Base-by-base conservation (phyloP, 1,140 invertebrate genomes). In the Lasaia peninsularis region DNA sequence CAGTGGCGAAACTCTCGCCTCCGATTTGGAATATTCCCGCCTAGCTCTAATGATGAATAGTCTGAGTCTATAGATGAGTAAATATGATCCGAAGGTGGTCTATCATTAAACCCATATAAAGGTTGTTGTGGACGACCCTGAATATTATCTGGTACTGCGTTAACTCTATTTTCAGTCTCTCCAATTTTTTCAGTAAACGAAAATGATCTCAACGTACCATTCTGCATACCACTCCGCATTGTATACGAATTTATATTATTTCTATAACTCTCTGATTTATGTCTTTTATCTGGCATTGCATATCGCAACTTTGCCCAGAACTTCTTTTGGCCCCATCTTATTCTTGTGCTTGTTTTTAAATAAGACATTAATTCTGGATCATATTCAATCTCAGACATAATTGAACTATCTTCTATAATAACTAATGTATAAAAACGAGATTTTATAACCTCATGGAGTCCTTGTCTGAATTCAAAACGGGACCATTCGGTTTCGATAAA, bases 231-330 rank as follows among this genome's bases (percentile, higher is more conserved):
- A 80, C 88, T 93, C 73, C 92, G 91, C 75, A 93, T 90, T 14
- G 93, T 94, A 78, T 94, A 95, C 35, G 94, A 94, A 80, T 94
- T 95, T 63, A 95, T 94, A 77, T 95, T 95, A 31, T 93, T 91
- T 62, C 93, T 90, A 78, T 93, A 94, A 58, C 93, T 89, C 66
- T 84, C 88, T 32, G 74, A 67, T 67, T 79, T 86, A 59, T 69
- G 75, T 60, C 73, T 80, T 34, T 67, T 89, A 67, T 92, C 91
- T 31, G 97, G 97, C 92, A 98, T 94, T 54, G 95, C 95, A 86
- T 96, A 98, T 52, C 94, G 92, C 49, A 98, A 89, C 75, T 96
- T 94, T 76, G 97, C 95, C 96, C 96, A 98, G 88, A 98, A 98
- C 75, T 95, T 92, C 66, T 94, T 96, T 77, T 98, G 96, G 61